A percentile compares a stretch with the other conserved stretches of the same genome.
Conservation (phyloP, 2,113 vertebrate species). For the Pipra filicauda region DNA sequence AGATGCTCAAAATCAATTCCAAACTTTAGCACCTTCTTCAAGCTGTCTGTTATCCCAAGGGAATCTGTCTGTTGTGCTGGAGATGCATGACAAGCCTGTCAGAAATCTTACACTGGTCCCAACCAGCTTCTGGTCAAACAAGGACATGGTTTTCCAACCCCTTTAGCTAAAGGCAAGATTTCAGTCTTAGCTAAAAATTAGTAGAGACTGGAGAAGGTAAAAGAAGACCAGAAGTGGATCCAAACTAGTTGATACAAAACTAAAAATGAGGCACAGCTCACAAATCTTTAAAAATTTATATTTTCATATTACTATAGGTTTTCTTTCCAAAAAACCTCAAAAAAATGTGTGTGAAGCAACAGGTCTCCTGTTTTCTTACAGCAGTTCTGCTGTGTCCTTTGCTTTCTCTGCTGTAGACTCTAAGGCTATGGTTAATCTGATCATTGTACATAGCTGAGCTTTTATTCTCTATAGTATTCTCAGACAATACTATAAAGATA, state of each 20-base stretch:
- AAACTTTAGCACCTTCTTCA: background rate
- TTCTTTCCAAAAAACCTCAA: background rate
- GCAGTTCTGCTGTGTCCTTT: background rate
- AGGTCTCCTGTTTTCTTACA: background rate
- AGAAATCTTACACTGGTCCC: background rate
- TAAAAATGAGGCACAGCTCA: background rate
- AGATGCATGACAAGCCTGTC: background rate
- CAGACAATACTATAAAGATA: background rate
- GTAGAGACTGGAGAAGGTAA: background rate
- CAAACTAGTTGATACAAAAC: background rate
- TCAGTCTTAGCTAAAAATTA: background rate
- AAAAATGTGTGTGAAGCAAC: background rate
- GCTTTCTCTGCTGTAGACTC: background rate
- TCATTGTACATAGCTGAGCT: background rate
- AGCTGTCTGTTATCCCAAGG: background rate
- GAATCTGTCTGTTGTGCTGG: background rate
- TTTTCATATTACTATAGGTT: background rate
- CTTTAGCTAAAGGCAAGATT: background rate
- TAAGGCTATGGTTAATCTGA: background rate
- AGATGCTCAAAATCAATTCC: background rate
- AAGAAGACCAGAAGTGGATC: background rate
- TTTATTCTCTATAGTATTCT: background rate
- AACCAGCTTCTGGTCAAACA: background rate
- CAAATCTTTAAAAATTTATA: background rate
- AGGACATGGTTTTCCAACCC: background rate